phyloP scores from a whole-genome alignment of 35 echinoderm and acorn worm genomes.

The Ophiothrix spiculata region DNA sequence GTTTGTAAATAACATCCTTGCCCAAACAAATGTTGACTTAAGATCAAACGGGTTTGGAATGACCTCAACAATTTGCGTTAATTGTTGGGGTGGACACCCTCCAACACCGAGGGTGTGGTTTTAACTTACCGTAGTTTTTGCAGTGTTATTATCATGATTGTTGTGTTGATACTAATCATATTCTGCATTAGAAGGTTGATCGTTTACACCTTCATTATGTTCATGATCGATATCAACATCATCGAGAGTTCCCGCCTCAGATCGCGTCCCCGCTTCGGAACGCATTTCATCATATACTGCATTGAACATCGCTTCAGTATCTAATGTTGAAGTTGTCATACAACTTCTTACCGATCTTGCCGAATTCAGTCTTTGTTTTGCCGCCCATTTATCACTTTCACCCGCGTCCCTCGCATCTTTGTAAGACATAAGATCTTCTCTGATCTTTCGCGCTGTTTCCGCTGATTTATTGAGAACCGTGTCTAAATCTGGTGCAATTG shows the following conservation, averaged over 20 bases:
- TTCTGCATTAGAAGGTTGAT: too few relatives aligned
- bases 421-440: neutral
- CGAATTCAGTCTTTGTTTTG: neutral
- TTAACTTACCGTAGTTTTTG: too few relatives aligned
- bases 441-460: neutral
- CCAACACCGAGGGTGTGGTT: too few relatives aligned
- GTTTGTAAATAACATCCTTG: too few relatives aligned
- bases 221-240: neutral
- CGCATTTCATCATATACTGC: neutral
- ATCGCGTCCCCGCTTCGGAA: too few relatives aligned
- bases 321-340: neutral
- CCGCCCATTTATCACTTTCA: neutral
- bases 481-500: conserved; percentile 38
- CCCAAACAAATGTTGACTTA: too few relatives aligned
- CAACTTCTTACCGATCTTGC: neutral
- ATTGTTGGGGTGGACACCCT: too few relatives aligned
- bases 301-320: neutral
- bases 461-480: neutral
- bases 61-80: too few relatives aligned
- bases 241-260: neutral
- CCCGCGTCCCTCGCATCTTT: neutral
- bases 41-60: too few relatives aligned
- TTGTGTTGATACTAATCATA: too few relatives aligned
- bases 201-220: too few relatives aligned
- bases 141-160: too few relatives aligned